Percentiles rank a stretch among this genome's conserved stretches.
Evolutionary conservation across 2,888 invertebrate species (phyloP).

Genomic region (Aquatica leii): DNA sequence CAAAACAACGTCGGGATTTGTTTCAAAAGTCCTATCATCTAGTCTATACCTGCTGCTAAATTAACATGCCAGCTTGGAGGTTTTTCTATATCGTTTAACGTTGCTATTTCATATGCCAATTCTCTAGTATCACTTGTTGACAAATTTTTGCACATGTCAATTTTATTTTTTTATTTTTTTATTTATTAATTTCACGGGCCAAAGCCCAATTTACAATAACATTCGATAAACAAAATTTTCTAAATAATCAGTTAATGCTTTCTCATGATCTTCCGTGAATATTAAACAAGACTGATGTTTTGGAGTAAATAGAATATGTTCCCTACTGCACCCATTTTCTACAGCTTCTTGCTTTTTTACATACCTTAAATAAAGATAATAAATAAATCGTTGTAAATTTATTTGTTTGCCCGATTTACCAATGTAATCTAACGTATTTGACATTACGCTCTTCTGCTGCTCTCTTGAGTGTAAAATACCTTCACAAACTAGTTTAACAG

Average conservation of each 20-base stretch:
- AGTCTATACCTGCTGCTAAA: too few species aligned
- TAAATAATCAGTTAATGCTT: neutral
- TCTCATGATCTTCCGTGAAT: neutral
- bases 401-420: neutral
- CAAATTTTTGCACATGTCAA: neutral
- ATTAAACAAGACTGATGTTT: neutral
- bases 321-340: neutral
- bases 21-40: neutral
- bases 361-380: neutral
- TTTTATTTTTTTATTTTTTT: too few species aligned
- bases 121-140: neutral
- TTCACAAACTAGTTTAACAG: slow-evolving; percentile 1
- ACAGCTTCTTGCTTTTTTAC: neutral
- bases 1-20: neutral
- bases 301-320: neutral
- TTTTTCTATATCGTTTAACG: neutral
- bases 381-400: neutral
- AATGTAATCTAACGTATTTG: neutral
- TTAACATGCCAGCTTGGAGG: too few species aligned
- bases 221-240: too few species aligned
- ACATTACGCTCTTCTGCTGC: neutral
- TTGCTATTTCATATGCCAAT: neutral
- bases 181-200: too few species aligned
- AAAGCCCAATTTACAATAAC: too few species aligned
- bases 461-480: neutral